Evolutionary conservation across 2,888 invertebrate species (phyloP).

Genomic region (Nephrotoma guestfalica): DNA sequence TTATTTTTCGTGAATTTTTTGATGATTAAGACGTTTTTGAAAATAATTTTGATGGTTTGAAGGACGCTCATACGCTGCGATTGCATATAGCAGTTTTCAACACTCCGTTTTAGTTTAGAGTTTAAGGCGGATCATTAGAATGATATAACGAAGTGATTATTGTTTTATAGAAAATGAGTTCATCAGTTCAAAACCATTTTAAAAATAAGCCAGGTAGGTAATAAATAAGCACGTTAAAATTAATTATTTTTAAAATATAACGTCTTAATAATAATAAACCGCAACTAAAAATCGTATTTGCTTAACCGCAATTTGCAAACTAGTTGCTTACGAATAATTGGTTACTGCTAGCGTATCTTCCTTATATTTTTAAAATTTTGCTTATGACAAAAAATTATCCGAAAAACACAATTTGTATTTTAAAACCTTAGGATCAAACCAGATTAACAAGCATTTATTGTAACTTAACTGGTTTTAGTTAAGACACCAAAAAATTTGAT

Average conservation of each 20-base stretch:
- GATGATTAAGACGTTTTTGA: background rate
- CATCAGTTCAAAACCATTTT: background rate
- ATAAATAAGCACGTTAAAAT: background rate
- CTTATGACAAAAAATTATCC: too few species aligned
- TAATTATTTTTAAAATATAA: background rate
- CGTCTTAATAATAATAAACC: background rate
- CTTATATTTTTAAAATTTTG: too few species aligned
- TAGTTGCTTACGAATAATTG: too few species aligned
- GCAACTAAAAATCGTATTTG: too few species aligned
- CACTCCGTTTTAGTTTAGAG: background rate
- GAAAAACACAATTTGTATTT: too few species aligned
- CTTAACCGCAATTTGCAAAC: too few species aligned
- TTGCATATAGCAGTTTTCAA: background rate
- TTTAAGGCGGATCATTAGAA: background rate
- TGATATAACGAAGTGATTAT: background rate
- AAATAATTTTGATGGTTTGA: background rate
- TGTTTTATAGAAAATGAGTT: background rate
- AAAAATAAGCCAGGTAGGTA: background rate
- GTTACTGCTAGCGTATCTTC: too few species aligned
- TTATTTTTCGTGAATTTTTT: background rate
- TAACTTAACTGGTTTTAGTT: too few species aligned
- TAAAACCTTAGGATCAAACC: too few species aligned
- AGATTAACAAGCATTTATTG: too few species aligned
- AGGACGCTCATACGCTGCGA: background rate
- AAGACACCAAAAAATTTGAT: too few species aligned